These are phyloP conservation scores for Sigmodon hispidus DNA, from an alignment of 2,113 vertebrate species.

Conservation along the genomic window DNA sequence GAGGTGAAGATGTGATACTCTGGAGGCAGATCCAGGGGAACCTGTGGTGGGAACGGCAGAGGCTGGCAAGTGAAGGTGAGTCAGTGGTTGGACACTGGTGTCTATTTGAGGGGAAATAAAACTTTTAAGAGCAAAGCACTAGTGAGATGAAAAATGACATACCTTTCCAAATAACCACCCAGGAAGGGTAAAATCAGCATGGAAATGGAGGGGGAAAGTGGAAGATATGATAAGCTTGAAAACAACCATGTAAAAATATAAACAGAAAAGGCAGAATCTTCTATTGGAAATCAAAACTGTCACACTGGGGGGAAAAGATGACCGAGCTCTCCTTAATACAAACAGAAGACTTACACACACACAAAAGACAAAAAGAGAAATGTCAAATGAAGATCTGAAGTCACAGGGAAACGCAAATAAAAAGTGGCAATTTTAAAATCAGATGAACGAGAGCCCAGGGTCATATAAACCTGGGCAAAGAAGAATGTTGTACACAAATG, in stretches of 20 bases:
- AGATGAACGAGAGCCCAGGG: background rate
- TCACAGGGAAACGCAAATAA: background rate
- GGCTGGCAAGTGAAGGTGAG: background rate
- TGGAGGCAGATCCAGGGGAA: background rate
- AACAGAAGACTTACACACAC: background rate
- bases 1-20: background rate
- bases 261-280: background rate
- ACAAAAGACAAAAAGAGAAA: background rate
- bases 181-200: background rate
- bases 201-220: background rate
- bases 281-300: background rate
- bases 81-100: background rate
- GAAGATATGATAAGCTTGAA: background rate
- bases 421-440: background rate
- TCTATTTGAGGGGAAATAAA: background rate
- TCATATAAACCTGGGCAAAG: background rate
- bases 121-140: background rate
- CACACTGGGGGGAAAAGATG: background rate
- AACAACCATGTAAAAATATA: background rate
- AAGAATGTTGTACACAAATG: too few species aligned
- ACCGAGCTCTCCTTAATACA: background rate
- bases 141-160: background rate
- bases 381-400: background rate
- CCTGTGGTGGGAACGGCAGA: fast-evolving
- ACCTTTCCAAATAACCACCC: background rate